Evolutionary conservation across 2,888 invertebrate species (phyloP), one percentile per base, ranked within the genome.

Genomic region (Epinotia demarniana): DNA sequence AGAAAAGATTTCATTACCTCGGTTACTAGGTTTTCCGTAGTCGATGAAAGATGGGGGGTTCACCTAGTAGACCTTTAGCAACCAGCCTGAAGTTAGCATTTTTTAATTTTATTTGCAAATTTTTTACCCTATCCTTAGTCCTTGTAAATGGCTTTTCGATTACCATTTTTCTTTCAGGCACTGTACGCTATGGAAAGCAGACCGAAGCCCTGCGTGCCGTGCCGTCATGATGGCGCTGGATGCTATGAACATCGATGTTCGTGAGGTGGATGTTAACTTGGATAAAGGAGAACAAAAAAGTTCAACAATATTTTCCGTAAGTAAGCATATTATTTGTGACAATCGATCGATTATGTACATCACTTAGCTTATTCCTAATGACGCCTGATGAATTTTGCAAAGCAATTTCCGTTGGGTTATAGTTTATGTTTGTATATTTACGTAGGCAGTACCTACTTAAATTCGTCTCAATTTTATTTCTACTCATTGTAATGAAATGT

Each of bases 191-290:
- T 92, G 90, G 89, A 91, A 92, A 79, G 80, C 88, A 2, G 91
- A 92, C 76, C 84, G 89, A 13, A 92, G 92, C 77, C 92, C 92
- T 0, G 87, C 90, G 0, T 89, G 90, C 77, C 84, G 92, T 43
- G 86, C 91, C 0, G 92, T 92, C 2, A 86, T 92, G 89, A 92
- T 92, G 91, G 85, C 89, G 2, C 77, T 91, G 3, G 91, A 91
- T 77, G 89, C 88, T 4, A 85, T 92, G 87, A 87, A 90, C 67
- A 81, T 90, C 4, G 91, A 85, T 79, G 79, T 91, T 53, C 88
- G 85, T 2, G 91, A 92, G 80, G 85, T 91, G 2, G 91, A 92
- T 72, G 81, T 92, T 0, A 85, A 91, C 72, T 82, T 92, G 79
- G 91, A 92, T 66, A 86, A 85, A 75, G 87, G 84, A 9, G 91